These are phyloP conservation scores for Charina bottae DNA, from an alignment of 2,113 vertebrate species.

Conservation along the genomic window DNA sequence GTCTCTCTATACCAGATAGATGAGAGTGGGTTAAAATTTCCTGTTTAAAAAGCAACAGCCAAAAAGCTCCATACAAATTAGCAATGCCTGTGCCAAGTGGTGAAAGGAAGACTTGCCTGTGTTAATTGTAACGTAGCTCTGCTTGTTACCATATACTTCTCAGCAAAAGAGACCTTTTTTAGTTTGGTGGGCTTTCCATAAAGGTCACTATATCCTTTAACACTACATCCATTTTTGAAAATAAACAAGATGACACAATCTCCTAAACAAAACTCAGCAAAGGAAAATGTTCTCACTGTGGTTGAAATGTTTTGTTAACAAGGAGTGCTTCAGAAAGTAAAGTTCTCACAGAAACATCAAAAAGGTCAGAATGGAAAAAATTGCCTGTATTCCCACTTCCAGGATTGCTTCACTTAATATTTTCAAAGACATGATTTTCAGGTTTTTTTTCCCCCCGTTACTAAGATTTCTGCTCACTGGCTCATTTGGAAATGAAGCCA, in stretches of 20 bases:
- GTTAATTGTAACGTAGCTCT: neutral
- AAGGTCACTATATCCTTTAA: neutral
- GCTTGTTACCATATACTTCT: neutral
- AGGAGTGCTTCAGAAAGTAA: conserved; percentile 42
- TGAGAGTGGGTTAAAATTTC: neutral
- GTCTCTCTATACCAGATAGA: neutral
- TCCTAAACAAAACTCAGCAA: conserved; percentile 48
- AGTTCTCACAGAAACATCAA: conserved; percentile 45
- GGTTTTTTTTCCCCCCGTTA: neutral
- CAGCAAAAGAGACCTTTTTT: neutral
- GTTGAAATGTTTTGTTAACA: conserved; percentile 31
- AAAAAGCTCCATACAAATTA: neutral
- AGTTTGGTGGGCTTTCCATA: neutral
- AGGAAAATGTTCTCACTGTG: conserved; percentile 43
- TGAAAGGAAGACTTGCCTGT: neutral
- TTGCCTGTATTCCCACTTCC: conserved; percentile 1
- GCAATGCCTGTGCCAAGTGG: neutral
- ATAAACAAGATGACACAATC: conserved; percentile 48
- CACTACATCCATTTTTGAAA: neutral
- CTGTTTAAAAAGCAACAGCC: conserved; percentile 7
- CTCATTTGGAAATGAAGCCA: conserved; percentile 11
- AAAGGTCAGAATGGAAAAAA: conserved; percentile 30
- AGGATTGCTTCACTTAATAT: conserved; percentile 28
- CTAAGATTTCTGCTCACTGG: neutral
- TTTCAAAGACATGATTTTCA: neutral